These are phyloP conservation scores for Cephus pulcher DNA, from an alignment of 2,888 invertebrate species.

Conservation along the genomic window DNA sequence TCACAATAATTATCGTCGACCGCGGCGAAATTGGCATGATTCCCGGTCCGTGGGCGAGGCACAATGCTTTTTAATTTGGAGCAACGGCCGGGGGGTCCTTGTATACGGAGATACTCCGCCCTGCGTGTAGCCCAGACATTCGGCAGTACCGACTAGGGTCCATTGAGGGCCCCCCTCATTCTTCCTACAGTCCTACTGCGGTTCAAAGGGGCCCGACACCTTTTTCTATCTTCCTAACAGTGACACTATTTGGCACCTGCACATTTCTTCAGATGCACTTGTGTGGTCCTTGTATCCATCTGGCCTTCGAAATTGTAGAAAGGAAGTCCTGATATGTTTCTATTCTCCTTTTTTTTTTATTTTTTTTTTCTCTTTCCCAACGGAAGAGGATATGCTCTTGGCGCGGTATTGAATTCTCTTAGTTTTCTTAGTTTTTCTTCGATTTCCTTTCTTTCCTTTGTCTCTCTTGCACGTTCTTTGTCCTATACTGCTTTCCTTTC, in stretches of 20 bases:
- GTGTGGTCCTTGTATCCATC: background rate
- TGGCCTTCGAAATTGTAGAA: background rate
- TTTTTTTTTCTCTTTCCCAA: background rate
- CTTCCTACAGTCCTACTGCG: background rate
- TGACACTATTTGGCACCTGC: constrained; percentile 43
- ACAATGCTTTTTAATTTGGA: constrained; percentile 23
- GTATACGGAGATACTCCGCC: background rate
- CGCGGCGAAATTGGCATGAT: constrained; percentile 19
- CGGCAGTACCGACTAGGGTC: background rate
- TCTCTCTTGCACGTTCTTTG: background rate
- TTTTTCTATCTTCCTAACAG: constrained; percentile 8
- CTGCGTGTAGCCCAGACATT: background rate
- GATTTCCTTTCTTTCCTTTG: background rate
- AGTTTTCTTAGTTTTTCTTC: background rate
- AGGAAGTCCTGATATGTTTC: background rate
- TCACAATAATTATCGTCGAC: constrained; percentile 16
- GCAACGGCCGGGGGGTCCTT: constrained; percentile 14
- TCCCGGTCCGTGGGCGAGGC: constrained; percentile 8
- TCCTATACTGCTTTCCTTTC: background rate
- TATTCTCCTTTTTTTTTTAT: background rate
- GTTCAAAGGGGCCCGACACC: constrained; percentile 19
- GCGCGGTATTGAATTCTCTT: background rate
- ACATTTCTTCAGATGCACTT: background rate
- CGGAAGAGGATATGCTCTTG: background rate
- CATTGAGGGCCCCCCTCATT: background rate